Evolutionary conservation across 1,140 invertebrate genomes (phyloP).

Genomic region (Diabrotica undecimpunctata): DNA sequence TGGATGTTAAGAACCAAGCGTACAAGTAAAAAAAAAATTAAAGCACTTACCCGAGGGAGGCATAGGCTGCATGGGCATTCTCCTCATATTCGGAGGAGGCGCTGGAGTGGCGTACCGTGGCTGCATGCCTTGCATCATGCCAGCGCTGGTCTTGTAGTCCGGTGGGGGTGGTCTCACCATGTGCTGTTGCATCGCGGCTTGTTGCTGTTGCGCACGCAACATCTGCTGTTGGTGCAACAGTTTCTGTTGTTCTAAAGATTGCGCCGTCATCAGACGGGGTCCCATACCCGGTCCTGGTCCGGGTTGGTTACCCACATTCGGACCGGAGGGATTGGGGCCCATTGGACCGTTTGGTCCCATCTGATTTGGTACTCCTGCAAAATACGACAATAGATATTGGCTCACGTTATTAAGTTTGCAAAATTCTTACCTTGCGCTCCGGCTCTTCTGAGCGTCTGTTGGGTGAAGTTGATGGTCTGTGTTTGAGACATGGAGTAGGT

Average conservation of each 20-base stretch:
- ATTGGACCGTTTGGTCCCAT: constrained; percentile 33
- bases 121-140: constrained; percentile 58
- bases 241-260: constrained; percentile 39
- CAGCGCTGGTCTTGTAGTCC: constrained; percentile 67
- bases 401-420: neutral
- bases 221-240: constrained; percentile 34
- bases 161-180: constrained; percentile 64
- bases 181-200: constrained; percentile 36
- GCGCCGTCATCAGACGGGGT: constrained; percentile 29
- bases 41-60: constrained; percentile 57
- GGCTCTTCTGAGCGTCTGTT: constrained; percentile 60
- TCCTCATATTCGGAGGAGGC: constrained; percentile 56
- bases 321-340: constrained; percentile 23
- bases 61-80: constrained; percentile 63
- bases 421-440: constrained; percentile 27
- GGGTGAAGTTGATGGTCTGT: constrained; percentile 79
- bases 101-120: constrained; percentile 45
- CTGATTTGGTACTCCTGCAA: constrained; percentile 19
- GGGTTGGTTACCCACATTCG: constrained; percentile 4
- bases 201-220: constrained; percentile 24
- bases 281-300: constrained; percentile 22
- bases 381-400: constrained; percentile 3
- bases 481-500: constrained; percentile 72
- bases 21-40: neutral
- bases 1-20: too few relatives aligned